Percentiles rank a stretch among this genome's conserved stretches.
Evolutionary conservation across 1,140 invertebrate species (phyloP).

Genomic region (Carposina sasakii): DNA sequence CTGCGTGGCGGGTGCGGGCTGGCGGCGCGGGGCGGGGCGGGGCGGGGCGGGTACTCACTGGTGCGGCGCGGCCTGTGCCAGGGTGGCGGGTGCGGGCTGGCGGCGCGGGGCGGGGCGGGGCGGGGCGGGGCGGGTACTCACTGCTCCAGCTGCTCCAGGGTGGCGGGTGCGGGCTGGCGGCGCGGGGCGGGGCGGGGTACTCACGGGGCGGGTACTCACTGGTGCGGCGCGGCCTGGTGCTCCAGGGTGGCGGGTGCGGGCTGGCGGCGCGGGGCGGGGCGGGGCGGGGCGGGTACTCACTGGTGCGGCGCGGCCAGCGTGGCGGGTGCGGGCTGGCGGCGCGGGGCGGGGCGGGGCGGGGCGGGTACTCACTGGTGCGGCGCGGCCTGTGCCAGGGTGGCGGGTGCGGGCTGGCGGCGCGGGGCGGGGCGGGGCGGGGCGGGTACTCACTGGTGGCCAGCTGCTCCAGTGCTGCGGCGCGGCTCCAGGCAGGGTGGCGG

Average conservation of each 20-base stretch:
- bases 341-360: slow-evolving; percentile 81
- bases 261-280: neutral
- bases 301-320: slow-evolving; percentile 56
- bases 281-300: too few relatives aligned
- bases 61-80: slow-evolving; percentile 30
- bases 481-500: too few relatives aligned
- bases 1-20: slow-evolving; percentile 80
- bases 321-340: slow-evolving; percentile 79
- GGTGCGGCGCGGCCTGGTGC: too few relatives aligned
- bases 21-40: slow-evolving; percentile 76
- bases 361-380: slow-evolving; percentile 78
- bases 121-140: too few relatives aligned
- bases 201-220: too few relatives aligned
- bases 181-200: too few relatives aligned
- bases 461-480: too few relatives aligned
- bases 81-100: slow-evolving; percentile 71
- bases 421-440: slow-evolving; percentile 76
- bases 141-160: too few relatives aligned
- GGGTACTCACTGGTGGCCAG: slow-evolving; percentile 92
- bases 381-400: neutral
- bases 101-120: slow-evolving; percentile 90
- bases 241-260: neutral
- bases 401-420: too few relatives aligned
- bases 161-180: too few relatives aligned
- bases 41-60: slow-evolving; percentile 83